These are phyloP conservation scores for Drosophila lacteicornis DNA, from an alignment of 1,140 invertebrate species.

Conservation along the genomic window DNA sequence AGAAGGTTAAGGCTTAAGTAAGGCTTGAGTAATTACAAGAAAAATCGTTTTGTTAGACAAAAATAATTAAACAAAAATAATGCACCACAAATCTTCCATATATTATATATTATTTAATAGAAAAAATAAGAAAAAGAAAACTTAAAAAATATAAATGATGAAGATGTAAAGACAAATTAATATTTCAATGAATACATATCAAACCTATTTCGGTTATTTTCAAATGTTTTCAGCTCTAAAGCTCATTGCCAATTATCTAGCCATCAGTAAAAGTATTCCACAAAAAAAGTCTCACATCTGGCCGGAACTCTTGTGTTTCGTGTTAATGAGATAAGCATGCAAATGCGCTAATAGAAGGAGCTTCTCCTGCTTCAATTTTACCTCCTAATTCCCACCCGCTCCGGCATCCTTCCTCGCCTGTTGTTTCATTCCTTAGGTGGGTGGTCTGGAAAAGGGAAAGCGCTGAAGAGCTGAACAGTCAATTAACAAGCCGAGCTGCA, in stretches of 20 bases:
- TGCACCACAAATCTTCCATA: too few species aligned
- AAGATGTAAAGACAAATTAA: background rate
- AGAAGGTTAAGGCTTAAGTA: background rate
- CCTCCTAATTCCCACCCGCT: background rate
- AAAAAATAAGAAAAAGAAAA: too few species aligned
- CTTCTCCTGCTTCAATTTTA: conserved; percentile 24
- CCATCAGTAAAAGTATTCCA: conserved; percentile 17
- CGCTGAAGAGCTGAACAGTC: conserved; percentile 44
- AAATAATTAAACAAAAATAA: background rate
- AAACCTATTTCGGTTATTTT: too few species aligned
- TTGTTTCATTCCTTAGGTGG: conserved; percentile 10
- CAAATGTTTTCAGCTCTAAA: background rate
- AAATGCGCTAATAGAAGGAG: conserved; percentile 76
- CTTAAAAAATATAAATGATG: background rate
- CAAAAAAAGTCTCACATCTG: conserved; percentile 9
- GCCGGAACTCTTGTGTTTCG: conserved; percentile 59
- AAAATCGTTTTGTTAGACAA: too few species aligned
- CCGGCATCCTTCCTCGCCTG: background rate
- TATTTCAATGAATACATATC: too few species aligned
- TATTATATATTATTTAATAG: too few species aligned
- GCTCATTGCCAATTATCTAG: background rate
- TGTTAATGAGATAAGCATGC: conserved; percentile 80
- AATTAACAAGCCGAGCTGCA: conserved; percentile 56
- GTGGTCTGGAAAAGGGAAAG: conserved; percentile 30
- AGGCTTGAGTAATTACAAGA: too few species aligned